A percentile compares a stretch with the other conserved stretches of the same genome.
These are phyloP conservation scores for Cerceris rybyensis DNA, from an alignment of 2,888 invertebrate species.

Conservation along the genomic window DNA sequence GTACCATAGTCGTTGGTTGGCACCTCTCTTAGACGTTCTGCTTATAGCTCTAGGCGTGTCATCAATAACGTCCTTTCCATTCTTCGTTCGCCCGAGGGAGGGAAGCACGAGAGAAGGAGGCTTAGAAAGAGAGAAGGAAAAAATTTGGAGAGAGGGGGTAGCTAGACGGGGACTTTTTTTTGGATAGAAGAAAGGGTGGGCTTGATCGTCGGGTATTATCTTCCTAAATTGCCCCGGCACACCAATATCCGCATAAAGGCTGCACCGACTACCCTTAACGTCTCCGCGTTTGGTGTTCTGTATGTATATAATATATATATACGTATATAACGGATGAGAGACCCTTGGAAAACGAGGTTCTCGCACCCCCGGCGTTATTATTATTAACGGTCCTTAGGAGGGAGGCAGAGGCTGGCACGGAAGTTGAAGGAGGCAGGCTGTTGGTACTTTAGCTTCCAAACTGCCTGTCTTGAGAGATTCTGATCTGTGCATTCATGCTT, in stretches of 20 bases:
- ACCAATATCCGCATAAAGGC: conserved; percentile 62
- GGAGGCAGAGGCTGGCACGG: conserved; percentile 7
- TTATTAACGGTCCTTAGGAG: conserved; percentile 55
- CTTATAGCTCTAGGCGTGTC: conserved; percentile 54
- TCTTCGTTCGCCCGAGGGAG: conserved; percentile 44
- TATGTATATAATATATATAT: background rate
- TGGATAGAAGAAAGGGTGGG: conserved; percentile 62
- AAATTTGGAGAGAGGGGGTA: background rate
- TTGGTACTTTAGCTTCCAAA: conserved; percentile 11
- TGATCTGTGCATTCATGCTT: background rate
- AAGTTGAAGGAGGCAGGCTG: background rate
- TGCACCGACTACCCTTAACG: conserved; percentile 40
- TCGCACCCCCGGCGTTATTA: conserved; percentile 53
- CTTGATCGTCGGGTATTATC: conserved; percentile 73
- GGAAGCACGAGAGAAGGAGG: conserved; percentile 22
- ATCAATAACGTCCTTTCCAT: conserved; percentile 72
- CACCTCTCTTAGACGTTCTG: conserved; percentile 35
- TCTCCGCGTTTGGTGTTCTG: conserved; percentile 42
- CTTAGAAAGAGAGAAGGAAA: background rate
- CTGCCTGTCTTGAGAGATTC: background rate
- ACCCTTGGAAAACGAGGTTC: conserved; percentile 44
- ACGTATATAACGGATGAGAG: conserved; percentile 13
- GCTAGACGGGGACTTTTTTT: conserved; percentile 40
- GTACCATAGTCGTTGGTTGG: conserved; percentile 9
- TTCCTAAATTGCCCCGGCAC: conserved; percentile 72